Evolutionary conservation across 2,113 vertebrate species (phyloP).

Genomic region (Coreoperca whiteheadi): DNA sequence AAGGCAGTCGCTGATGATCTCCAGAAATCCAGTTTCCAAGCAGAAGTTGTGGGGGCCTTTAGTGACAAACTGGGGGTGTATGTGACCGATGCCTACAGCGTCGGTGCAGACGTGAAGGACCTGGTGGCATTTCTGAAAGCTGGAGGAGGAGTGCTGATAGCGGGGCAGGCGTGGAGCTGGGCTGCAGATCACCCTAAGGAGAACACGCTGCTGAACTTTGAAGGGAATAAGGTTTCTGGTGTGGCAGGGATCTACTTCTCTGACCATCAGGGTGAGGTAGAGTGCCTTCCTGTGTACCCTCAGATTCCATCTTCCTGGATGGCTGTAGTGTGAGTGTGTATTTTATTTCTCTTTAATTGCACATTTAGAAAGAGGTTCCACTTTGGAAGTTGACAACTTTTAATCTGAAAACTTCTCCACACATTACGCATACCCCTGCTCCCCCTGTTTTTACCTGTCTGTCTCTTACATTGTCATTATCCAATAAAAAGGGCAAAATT

Average conservation of each 20-base stretch:
- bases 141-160: slow-evolving; percentile 90
- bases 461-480: background rate
- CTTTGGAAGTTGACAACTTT: background rate
- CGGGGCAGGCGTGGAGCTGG: slow-evolving; percentile 91
- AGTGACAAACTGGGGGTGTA: slow-evolving; percentile 77
- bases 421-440: no score
- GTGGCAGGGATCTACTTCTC: slow-evolving; percentile 92
- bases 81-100: slow-evolving; percentile 85
- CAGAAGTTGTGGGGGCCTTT: slow-evolving; percentile 67
- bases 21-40: slow-evolving; percentile 54
- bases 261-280: slow-evolving; percentile 71
- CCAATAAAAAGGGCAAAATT: background rate
- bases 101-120: slow-evolving; percentile 65
- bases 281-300: slow-evolving; percentile 82
- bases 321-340: slow-evolving; percentile 84
- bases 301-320: slow-evolving; percentile 88
- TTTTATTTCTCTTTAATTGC: background rate
- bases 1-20: slow-evolving; percentile 81
- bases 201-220: slow-evolving; percentile 85
- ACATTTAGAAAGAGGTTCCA: background rate
- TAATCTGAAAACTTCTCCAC: background rate
- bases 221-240: slow-evolving; percentile 89
- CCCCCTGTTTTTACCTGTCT: background rate
- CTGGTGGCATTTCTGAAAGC: slow-evolving; percentile 86
- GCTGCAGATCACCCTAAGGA: slow-evolving; percentile 77